phyloP scores from a whole-genome alignment of 1,140 invertebrate genomes.

The Orius insidiosus region DNA sequence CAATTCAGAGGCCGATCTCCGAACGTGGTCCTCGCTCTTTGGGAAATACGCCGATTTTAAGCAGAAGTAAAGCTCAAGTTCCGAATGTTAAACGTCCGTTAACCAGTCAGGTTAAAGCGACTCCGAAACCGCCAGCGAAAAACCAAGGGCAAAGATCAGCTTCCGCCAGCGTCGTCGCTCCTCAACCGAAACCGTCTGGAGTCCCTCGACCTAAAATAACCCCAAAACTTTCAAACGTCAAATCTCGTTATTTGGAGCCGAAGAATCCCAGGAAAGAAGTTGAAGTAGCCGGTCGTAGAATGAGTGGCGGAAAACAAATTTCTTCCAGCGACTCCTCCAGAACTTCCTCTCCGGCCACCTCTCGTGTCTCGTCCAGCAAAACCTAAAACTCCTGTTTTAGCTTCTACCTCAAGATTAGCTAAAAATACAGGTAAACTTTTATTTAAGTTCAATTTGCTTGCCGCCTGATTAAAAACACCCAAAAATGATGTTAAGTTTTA shows the following conservation, averaged over 20 bases:
- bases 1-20: too few relatives aligned
- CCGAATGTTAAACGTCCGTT: neutral
- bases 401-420: neutral
- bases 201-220: neutral
- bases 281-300: slow-evolving; percentile 15
- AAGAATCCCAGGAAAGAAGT: slow-evolving; percentile 18
- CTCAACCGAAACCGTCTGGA: neutral
- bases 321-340: slow-evolving; percentile 42
- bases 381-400: slow-evolving; percentile 9
- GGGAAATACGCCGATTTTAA: neutral
- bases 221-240: slow-evolving; percentile 24
- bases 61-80: neutral
- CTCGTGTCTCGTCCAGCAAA: slow-evolving; percentile 24
- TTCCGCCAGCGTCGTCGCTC: neutral
- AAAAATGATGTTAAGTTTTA: too few relatives aligned
- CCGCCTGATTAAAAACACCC: neutral
- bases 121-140: neutral
- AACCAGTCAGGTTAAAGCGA: neutral
- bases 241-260: slow-evolving; percentile 37
- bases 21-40: too few relatives aligned
- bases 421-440: neutral
- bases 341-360: slow-evolving; percentile 46
- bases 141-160: neutral
- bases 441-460: neutral
- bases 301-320: slow-evolving; percentile 24